Percentiles rank a stretch among this genome's conserved stretches.
phyloP scores from a whole-genome alignment of 2,888 invertebrate species.

The Pristionchus fissidentatus region DNA sequence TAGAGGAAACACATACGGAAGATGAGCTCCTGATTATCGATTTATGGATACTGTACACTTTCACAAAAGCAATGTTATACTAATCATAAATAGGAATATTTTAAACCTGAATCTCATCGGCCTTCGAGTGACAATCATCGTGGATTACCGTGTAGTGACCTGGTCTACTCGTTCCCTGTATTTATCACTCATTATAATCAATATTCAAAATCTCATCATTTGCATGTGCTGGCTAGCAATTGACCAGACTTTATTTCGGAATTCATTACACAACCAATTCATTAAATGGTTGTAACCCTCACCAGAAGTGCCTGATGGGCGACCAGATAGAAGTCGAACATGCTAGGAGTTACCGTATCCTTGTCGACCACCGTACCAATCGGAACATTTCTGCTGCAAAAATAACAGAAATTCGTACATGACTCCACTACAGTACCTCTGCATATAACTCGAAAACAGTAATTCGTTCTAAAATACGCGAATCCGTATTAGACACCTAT shows the following conservation, averaged over 20 bases:
- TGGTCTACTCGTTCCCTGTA: conserved; percentile 91
- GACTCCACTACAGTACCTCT: not conserved
- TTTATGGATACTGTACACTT: not conserved
- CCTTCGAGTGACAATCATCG: conserved; percentile 98
- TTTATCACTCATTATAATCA: not conserved
- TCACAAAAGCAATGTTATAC: not conserved
- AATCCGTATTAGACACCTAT: too few relatives aligned
- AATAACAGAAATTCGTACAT: not conserved
- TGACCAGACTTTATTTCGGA: too few relatives aligned
- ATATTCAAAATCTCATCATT: too few relatives aligned
- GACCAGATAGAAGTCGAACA: conserved; percentile 98
- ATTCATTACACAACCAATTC: too few relatives aligned
- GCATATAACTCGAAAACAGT: not conserved
- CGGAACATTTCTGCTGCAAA: conserved; percentile 44
- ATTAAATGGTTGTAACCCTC: not conserved
- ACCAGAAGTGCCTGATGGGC: conserved; percentile 75
- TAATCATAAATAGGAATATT: too few relatives aligned
- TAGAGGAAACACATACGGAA: conserved; percentile 59
- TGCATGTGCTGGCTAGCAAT: too few relatives aligned
- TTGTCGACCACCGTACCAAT: conserved; percentile 59
- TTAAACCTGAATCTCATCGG: conserved; percentile 90
- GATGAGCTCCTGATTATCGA: conserved; percentile 57
- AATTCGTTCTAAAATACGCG: not conserved
- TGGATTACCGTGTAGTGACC: conserved; percentile 99
- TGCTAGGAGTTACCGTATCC: conserved; percentile 50